Percentiles rank a stretch among this genome's conserved stretches.
These are phyloP conservation scores for Dendroctonus ponderosae DNA, from an alignment of 1,140 invertebrate species.

Conservation along the genomic window DNA sequence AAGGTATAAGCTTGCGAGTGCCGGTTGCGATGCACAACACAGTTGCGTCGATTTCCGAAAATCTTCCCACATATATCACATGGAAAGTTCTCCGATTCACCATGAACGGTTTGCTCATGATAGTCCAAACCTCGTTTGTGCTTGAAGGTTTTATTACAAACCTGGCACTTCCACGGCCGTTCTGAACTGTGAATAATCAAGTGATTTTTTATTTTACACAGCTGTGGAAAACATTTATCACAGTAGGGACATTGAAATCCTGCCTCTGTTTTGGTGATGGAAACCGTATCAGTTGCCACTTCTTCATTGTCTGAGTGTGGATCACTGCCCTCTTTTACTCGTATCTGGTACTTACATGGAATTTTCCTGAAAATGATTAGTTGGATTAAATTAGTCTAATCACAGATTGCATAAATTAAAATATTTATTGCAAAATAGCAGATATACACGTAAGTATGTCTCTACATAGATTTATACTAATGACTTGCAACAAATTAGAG, in stretches of 20 bases:
- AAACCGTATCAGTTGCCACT: neutral
- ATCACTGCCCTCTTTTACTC: neutral
- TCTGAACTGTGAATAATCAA: conserved; percentile 50
- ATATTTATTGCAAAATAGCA: no score
- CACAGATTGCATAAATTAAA: no score
- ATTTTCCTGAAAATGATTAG: neutral
- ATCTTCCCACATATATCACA: conserved; percentile 31
- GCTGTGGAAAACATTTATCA: conserved; percentile 22
- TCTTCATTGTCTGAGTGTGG: neutral
- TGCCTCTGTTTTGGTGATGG: neutral
- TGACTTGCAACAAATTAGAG: no score
- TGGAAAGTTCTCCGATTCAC: conserved; percentile 26
- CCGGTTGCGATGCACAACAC: conserved; percentile 33
- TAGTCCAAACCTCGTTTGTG: conserved; percentile 46
- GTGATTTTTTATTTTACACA: conserved; percentile 42
- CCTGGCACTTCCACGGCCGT: conserved; percentile 52
- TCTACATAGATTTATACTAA: no score
- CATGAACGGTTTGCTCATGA: conserved; percentile 27
- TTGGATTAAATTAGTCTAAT: neutral
- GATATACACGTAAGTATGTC: no score
- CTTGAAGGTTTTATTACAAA: conserved; percentile 55
- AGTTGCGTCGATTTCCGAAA: conserved; percentile 35
- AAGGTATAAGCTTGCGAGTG: conserved; percentile 28
- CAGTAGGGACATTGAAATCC: conserved; percentile 33
- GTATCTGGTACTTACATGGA: neutral